Evolutionary conservation across 2,113 vertebrate genomes (phyloP).

Genomic region (Nipponia nippon): DNA sequence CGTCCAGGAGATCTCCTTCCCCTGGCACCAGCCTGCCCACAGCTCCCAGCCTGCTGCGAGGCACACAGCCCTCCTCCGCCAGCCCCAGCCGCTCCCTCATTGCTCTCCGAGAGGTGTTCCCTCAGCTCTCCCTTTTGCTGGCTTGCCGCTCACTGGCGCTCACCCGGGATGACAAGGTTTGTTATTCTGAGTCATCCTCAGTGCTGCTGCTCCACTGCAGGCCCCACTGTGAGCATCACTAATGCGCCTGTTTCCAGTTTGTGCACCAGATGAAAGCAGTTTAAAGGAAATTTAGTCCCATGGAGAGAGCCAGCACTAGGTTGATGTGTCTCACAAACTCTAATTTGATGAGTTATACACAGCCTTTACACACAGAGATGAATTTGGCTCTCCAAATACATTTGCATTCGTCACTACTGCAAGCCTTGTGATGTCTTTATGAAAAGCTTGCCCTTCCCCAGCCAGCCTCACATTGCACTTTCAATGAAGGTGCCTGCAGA

Average conservation of each 20-base stretch:
- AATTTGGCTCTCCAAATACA: not conserved
- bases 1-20: accelerated
- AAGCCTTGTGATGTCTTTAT: not conserved
- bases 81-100: not conserved
- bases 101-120: accelerated
- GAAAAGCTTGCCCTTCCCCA: not conserved
- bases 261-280: not conserved
- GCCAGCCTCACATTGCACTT: not conserved
- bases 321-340: not conserved
- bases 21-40: not conserved
- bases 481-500: not conserved
- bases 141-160: accelerated
- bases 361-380: not conserved
- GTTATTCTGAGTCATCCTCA: not conserved
- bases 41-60: not conserved
- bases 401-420: not conserved
- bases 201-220: not conserved
- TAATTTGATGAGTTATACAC: not conserved
- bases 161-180: not conserved
- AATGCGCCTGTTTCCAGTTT: not conserved
- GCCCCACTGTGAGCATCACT: not conserved
- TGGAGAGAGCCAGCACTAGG: not conserved
- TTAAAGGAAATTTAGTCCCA: not conserved
- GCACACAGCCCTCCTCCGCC: not conserved
- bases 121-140: not conserved